Percentiles rank a stretch among this genome's conserved stretches.
phyloP scores from a whole-genome alignment of 30 jellyfish, hydroid and myxozoan species.

The Turritopsis rubra region DNA sequence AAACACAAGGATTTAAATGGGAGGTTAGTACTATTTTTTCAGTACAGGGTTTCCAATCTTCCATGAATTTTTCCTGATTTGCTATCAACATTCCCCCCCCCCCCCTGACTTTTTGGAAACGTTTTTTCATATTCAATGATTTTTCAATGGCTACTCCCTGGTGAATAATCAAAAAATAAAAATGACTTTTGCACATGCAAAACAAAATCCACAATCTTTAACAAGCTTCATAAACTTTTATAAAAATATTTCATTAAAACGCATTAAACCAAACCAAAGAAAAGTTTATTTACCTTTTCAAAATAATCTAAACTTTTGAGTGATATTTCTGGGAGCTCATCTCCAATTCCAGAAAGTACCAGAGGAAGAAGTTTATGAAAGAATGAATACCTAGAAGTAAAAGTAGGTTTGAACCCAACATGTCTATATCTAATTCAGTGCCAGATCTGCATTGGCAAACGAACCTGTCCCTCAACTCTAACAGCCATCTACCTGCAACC shows the following conservation, averaged over 20 bases:
- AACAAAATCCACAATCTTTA: background rate
- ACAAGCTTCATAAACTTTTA: too few species aligned
- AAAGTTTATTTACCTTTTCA: slow-evolving; percentile 36
- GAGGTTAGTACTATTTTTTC: too few species aligned
- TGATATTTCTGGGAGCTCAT: slow-evolving; percentile 62
- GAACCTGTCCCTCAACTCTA: slow-evolving; percentile 75
- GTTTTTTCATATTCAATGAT: too few species aligned
- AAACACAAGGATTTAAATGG: too few species aligned
- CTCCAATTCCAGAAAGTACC: slow-evolving; percentile 66
- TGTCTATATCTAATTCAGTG: background rate
- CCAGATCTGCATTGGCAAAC: background rate
- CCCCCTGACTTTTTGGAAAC: too few species aligned
- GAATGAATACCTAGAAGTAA: slow-evolving; percentile 53
- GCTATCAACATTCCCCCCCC: too few species aligned
- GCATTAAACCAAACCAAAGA: background rate
- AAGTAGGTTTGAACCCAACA: too few species aligned
- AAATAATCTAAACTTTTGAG: slow-evolving; percentile 34
- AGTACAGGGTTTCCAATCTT: too few species aligned
- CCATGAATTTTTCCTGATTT: too few species aligned
- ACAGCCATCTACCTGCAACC: slow-evolving; percentile 69
- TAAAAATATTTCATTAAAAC: background rate
- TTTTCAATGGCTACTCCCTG: too few species aligned
- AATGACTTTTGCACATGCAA: too few species aligned
- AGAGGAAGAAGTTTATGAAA: slow-evolving; percentile 66
- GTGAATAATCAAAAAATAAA: too few species aligned